phyloP scores from a whole-genome alignment of 2,113 vertebrate species.

The Anguilla japonica region DNA sequence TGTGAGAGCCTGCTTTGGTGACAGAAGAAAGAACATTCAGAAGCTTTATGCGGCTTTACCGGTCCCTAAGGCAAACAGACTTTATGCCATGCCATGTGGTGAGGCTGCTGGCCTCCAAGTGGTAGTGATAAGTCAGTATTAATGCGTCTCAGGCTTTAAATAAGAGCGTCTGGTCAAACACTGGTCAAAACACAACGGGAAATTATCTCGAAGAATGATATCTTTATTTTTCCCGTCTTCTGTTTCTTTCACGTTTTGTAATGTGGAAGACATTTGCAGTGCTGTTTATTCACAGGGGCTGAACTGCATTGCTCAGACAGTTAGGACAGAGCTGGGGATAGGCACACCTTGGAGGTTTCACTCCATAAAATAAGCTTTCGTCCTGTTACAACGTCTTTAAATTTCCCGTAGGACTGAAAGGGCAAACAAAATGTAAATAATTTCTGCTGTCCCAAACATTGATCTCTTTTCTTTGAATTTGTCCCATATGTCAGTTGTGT shows the following conservation, averaged over 20 bases:
- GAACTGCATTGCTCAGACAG: background rate
- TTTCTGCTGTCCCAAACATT: background rate
- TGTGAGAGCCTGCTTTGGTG: slow-evolving; percentile 42
- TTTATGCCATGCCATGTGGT: slow-evolving; percentile 49
- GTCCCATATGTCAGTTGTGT: background rate
- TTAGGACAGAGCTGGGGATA: background rate
- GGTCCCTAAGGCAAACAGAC: slow-evolving; percentile 55
- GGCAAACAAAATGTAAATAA: background rate
- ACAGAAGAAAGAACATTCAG: slow-evolving; percentile 34
- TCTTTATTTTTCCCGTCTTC: background rate
- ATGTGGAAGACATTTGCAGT: background rate
- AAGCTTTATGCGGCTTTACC: slow-evolving; percentile 51
- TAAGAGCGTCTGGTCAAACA: slow-evolving; percentile 10
- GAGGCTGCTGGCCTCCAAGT: background rate
- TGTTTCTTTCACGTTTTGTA: background rate
- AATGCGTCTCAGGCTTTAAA: slow-evolving; percentile 14
- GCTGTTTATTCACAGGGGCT: background rate
- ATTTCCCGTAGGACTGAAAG: background rate
- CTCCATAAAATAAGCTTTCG: background rate
- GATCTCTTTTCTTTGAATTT: background rate
- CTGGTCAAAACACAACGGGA: slow-evolving; percentile 2
- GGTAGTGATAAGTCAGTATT: slow-evolving; percentile 11
- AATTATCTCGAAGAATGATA: slow-evolving; percentile 7
- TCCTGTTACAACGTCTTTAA: background rate
- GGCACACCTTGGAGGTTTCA: background rate